phyloP scores from a whole-genome alignment of 2,888 invertebrate genomes.

The Merodon equestris region DNA sequence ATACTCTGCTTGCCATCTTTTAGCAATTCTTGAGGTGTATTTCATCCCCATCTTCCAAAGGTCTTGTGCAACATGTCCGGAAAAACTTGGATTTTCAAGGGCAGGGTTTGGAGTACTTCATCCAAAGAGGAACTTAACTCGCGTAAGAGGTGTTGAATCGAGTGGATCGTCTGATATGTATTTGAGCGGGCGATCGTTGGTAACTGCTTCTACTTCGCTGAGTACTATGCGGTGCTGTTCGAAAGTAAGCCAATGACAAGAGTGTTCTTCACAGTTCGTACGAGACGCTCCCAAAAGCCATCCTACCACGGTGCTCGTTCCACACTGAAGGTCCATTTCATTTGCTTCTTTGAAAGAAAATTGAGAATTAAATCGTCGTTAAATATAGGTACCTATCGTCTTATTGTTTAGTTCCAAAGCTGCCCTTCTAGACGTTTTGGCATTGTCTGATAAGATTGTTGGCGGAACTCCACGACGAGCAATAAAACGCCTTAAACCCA shows the following conservation, averaged over 20 bases:
- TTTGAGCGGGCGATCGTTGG: constrained; percentile 18
- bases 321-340: constrained; percentile 29
- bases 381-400: neutral
- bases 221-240: constrained; percentile 26
- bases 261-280: constrained; percentile 45
- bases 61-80: neutral
- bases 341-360: constrained; percentile 8
- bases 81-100: neutral
- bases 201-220: constrained; percentile 18
- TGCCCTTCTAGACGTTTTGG: constrained; percentile 17
- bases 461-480: constrained; percentile 14
- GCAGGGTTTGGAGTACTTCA: neutral
- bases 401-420: constrained; percentile 8
- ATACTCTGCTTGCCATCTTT: constrained; percentile 26
- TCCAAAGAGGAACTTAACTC: constrained; percentile 25
- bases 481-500: constrained; percentile 27
- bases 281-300: constrained; percentile 58
- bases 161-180: constrained; percentile 22
- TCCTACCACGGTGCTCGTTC: constrained; percentile 51
- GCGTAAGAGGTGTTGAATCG: constrained; percentile 22
- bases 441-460: constrained; percentile 24
- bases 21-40: constrained; percentile 1
- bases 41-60: constrained; percentile 34
- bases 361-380: neutral
- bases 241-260: constrained; percentile 44